phyloP scores from a whole-genome alignment of 2,113 vertebrate genomes.

The Pterocles burchelli region DNA sequence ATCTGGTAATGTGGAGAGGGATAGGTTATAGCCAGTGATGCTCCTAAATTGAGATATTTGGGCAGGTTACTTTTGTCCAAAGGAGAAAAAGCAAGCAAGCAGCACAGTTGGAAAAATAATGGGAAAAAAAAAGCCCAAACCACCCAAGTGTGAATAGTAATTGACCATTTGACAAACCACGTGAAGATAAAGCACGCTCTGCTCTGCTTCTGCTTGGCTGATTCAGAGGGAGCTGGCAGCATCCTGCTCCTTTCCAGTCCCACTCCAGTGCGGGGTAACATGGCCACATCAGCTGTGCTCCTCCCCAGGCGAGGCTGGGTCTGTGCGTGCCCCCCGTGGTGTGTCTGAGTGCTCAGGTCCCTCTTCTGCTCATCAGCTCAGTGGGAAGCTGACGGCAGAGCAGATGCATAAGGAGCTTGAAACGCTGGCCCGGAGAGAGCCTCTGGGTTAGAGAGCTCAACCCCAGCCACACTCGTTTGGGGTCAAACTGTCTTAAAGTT shows the following conservation, averaged over 20 bases:
- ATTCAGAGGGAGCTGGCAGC: background rate
- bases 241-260: background rate
- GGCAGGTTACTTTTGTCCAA: background rate
- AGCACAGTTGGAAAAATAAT: background rate
- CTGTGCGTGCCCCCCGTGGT: fast-evolving
- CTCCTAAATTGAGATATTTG: background rate
- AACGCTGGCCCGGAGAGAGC: background rate
- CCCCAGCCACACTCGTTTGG: background rate
- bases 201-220: background rate
- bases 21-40: background rate
- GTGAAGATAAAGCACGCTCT: background rate
- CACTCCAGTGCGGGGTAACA: fast-evolving
- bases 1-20: background rate
- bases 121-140: background rate
- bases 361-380: background rate
- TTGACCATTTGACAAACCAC: fast-evolving
- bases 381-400: background rate
- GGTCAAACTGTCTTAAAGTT: background rate
- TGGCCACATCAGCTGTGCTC: fast-evolving
- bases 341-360: fast-evolving
- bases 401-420: background rate
- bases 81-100: background rate
- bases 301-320: background rate
- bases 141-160: background rate
- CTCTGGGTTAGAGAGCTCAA: background rate